Evolutionary conservation across 2,113 vertebrate genomes (phyloP), one percentile per base, ranked within the genome.

Genomic region (Nannobrachium achirus): DNA sequence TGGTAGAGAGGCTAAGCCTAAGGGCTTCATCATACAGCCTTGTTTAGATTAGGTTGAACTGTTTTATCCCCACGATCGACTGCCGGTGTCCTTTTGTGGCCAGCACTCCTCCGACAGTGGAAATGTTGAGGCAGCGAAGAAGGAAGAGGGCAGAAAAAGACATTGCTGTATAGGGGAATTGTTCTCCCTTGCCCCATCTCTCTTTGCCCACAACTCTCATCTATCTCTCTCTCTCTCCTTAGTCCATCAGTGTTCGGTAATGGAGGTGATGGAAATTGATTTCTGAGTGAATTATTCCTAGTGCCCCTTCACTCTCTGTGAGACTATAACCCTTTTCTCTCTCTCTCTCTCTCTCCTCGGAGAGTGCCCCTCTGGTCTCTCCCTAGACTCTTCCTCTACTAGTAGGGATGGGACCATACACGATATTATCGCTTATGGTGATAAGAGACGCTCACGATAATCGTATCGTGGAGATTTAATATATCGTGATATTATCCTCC

Each of bases 231-330:
- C 20, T 13, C 7, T 69, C 33, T 40, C 42, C 11, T 42, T 53
- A 73, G 64, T 86, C 88, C 67, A 81, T 88, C 71, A 66, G 33
- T 69, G 62, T 51, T 71, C 75, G 33, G 74, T 86, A 88, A 91
- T 88, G 77, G 73, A 81, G 42, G 71, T 81, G 83, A 89, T 90
- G 80, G 75, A 91, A 92, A 92, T 91, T 86, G 89, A 92, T 92
- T 90, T 91, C 74, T 81, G 63, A 86, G 86, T 86, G 84, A 90
- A 88, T 91, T 91, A 92, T 90, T 89, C 62, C 38, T 49, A 39
- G 65, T 13, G 51, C 49, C 69, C 70, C 66, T 33, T 77, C 63
- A 70, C 69, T 75, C 76, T 80, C 15, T 9, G 16, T 20, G 48
- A 75, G 77, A 82, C 74, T 68, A 73, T 81, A 74, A 74, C 55